These are phyloP conservation scores for Pangasius mekongensis DNA, from an alignment of 2,797 vertebrate species.

Conservation along the genomic window DNA sequence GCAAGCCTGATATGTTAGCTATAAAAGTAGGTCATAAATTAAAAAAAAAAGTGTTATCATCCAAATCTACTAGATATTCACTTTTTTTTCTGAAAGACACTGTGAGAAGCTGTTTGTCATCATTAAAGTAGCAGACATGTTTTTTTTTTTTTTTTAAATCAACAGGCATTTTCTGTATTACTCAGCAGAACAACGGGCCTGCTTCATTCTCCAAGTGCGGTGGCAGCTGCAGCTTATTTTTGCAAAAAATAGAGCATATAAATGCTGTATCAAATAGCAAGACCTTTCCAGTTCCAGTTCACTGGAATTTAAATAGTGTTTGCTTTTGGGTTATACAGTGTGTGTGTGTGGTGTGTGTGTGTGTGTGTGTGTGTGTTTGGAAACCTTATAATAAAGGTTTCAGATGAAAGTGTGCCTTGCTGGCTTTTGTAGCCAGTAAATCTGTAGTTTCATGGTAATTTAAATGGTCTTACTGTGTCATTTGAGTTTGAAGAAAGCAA, in stretches of 20 bases:
- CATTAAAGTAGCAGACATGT: constrained; percentile 36
- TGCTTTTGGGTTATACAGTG: constrained; percentile 35
- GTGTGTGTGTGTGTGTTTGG: constrained; percentile 49
- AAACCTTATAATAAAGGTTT: constrained; percentile 1
- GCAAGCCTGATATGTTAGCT: constrained; percentile 66
- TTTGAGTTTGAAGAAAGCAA: constrained; percentile 2
- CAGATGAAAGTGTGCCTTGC: constrained; percentile 23
- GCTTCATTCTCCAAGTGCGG: constrained; percentile 49
- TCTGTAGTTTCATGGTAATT: neutral
- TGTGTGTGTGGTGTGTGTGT: constrained; percentile 50
- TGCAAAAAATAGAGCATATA: constrained; percentile 51
- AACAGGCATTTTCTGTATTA: constrained; percentile 39
- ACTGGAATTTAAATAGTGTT: constrained; percentile 66
- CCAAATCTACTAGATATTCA: constrained; percentile 63
- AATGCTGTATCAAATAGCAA: constrained; percentile 68
- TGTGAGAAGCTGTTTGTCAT: constrained; percentile 51
- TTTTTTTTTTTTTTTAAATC: constrained; percentile 41
- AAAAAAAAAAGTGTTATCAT: constrained; percentile 55
- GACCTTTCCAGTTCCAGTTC: constrained; percentile 71
- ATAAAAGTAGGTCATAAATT: constrained; percentile 65
- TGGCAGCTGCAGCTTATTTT: constrained; percentile 65
- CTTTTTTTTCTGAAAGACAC: constrained; percentile 42
- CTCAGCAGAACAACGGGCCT: constrained; percentile 56
- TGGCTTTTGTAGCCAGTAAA: neutral
- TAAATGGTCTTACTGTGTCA: neutral